Base-by-base conservation (phyloP, 1,140 invertebrate genomes). In the Cydia amplana region DNA sequence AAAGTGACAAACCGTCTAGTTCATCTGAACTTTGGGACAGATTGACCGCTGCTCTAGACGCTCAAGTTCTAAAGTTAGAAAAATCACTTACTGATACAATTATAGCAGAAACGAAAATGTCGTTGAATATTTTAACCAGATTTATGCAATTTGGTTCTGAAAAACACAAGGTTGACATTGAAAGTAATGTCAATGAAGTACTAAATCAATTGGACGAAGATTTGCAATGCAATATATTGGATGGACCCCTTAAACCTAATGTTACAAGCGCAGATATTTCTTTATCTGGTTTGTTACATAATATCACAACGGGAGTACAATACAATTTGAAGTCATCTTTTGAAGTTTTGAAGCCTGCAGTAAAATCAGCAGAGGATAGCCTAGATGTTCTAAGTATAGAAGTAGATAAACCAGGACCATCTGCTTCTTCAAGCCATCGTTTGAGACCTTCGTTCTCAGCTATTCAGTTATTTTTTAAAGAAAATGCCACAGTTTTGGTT, bases 21-120 rank as follows among this genome's bases (percentile, higher is more conserved):
- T 76, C 79, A 10, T 63, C 75, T 14, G 89, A 91, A 70, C 76
- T 90, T 9, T 88, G 83, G 83, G 87, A 88, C 20, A 85, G 81
- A 64, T 43, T 91, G 32, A 79, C 79, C 6, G 43, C 83, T 75
- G 77, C 80, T 25, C 73, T 91, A 40, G 87, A 91, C 73, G 74
- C 83, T n/a, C 77, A 85, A 40, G 72, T 88, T 1, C 85, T 84
- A 78, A 86, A 75, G 79, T 76, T 91, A 51, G 87, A 89, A 75
- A 77, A 83, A 20, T 82, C 84, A 10, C 43, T 91, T 51, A 77
- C 81, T n/a, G 82, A 90, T 14, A 90, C 83, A 79, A 85, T 90
- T 55, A 49, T 80, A 16, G 82, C 74, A 25, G 85, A 90, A 82
- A 51, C 90, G 46, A 87, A 81, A 73, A 82, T 77, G 63, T 78